Conservation (phyloP, 1,140 invertebrate species). For the Papilio dardanus region DNA sequence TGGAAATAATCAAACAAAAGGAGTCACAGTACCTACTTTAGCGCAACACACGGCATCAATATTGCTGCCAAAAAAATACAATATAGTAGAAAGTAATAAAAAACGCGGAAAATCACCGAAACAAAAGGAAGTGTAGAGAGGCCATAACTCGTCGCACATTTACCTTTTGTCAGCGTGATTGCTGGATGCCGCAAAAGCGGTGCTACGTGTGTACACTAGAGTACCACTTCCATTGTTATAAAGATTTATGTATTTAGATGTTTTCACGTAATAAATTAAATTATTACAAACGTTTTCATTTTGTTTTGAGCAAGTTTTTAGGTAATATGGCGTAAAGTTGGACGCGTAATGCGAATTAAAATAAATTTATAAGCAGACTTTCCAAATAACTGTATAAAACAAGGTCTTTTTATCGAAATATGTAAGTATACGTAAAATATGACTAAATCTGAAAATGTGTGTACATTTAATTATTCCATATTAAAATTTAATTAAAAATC, state of each 20-base stretch:
- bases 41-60: background rate
- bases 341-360: no score
- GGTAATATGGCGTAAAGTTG: background rate
- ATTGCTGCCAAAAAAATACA: background rate
- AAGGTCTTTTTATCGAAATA: no score
- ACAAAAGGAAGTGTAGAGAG: conserved; percentile 4
- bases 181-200: conserved; percentile 16
- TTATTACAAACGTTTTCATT: background rate
- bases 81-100: conserved; percentile 13
- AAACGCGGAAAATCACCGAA: conserved; percentile 3
- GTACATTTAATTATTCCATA: no score
- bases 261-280: background rate
- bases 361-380: no score
- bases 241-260: background rate
- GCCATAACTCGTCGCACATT: conserved; percentile 7
- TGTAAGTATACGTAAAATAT: no score
- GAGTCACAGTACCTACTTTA: background rate
- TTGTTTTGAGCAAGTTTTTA: background rate
- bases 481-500: no score
- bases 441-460: no score
- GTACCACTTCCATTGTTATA: background rate
- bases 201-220: background rate
- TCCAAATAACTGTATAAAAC: no score
- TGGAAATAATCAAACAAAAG: background rate
- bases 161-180: conserved; percentile 18